phyloP scores from a whole-genome alignment of 2,888 invertebrate genomes.

The Eulithis testata region DNA sequence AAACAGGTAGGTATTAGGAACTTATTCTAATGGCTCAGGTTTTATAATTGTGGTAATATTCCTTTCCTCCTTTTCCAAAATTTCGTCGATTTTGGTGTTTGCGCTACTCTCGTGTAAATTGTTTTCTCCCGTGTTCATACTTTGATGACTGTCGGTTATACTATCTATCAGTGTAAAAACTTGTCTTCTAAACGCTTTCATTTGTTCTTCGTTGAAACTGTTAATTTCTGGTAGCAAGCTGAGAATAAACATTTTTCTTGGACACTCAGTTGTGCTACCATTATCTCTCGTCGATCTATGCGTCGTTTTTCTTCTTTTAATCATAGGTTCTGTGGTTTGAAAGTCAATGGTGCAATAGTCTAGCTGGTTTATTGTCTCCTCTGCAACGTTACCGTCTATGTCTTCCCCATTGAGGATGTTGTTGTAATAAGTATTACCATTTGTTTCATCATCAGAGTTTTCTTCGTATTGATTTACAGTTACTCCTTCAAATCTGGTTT shows the following conservation, averaged over 20 bases:
- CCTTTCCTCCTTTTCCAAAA: neutral
- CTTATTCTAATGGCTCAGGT: slow-evolving; percentile 31
- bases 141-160: slow-evolving; percentile 39
- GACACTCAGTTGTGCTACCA: slow-evolving; percentile 32
- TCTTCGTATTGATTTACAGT: slow-evolving; percentile 39
- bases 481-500: slow-evolving; percentile 37
- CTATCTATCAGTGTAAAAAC: slow-evolving; percentile 53
- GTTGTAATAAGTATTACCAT: neutral
- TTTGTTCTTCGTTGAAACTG: slow-evolving; percentile 53
- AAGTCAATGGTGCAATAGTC: slow-evolving; percentile 24
- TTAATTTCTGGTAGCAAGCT: slow-evolving; percentile 57
- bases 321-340: slow-evolving; percentile 26
- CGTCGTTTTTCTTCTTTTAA: slow-evolving; percentile 33
- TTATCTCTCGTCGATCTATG: slow-evolving; percentile 9
- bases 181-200: slow-evolving; percentile 56
- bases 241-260: slow-evolving; percentile 52
- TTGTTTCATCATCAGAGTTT: slow-evolving; percentile 49
- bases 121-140: neutral
- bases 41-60: slow-evolving; percentile 26
- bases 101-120: neutral
- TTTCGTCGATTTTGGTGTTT: neutral
- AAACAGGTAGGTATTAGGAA: neutral
- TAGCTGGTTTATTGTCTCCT: slow-evolving; percentile 19
- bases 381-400: slow-evolving; percentile 6
- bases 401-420: slow-evolving; percentile 17